These are phyloP conservation scores for Apostichopus californicus DNA, from an alignment of 35 echinoderm and acorn worm genomes.

Conservation along the genomic window DNA sequence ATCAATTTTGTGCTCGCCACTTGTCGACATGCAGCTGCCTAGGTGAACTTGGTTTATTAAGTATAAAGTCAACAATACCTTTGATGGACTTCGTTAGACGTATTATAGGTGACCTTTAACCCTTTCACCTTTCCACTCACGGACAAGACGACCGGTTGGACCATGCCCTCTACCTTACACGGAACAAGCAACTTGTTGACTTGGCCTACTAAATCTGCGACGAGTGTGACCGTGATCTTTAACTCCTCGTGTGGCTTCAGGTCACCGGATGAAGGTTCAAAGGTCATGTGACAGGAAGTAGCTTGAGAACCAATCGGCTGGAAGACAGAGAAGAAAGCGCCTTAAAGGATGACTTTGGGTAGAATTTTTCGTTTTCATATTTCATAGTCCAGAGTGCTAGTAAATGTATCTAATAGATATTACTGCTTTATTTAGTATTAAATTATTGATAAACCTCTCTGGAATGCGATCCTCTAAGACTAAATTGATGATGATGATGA, in stretches of 20 bases:
- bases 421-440: too few relatives aligned
- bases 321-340: neutral
- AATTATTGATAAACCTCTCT: too few relatives aligned
- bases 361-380: too few relatives aligned
- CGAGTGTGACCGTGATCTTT: constrained; percentile 64
- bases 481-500: too few relatives aligned
- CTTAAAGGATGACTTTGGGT: too few relatives aligned
- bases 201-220: constrained; percentile 45
- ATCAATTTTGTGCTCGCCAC: too few relatives aligned
- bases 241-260: constrained; percentile 66
- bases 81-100: neutral
- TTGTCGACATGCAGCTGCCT: too few relatives aligned
- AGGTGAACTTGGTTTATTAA: too few relatives aligned
- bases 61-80: neutral
- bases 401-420: too few relatives aligned
- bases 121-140: constrained; percentile 73
- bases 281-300: constrained; percentile 66
- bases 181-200: constrained; percentile 62
- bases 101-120: constrained; percentile 77
- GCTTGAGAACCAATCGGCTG: constrained; percentile 72
- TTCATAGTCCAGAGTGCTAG: too few relatives aligned
- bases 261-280: constrained; percentile 77
- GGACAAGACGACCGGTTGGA: constrained; percentile 64
- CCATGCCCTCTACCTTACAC: constrained; percentile 83
- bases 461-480: too few relatives aligned